Conservation (phyloP, 2,797 vertebrate genomes). For the Centropyge bicolor region DNA sequence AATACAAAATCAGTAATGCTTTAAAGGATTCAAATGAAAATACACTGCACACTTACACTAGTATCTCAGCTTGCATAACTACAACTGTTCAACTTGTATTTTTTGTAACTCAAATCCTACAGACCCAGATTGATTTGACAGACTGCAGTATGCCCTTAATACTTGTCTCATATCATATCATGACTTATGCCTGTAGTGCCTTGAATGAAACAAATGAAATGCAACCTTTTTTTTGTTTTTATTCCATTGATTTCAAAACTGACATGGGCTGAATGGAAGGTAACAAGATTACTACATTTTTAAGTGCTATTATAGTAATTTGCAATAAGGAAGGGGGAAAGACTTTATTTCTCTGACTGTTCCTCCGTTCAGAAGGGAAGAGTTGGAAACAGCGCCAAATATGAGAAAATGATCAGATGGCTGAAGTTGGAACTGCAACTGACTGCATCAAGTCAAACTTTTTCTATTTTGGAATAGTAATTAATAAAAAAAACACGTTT, state of each 20-base stretch:
- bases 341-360: not conserved
- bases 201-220: not conserved
- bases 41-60: not conserved
- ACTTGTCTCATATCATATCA: not conserved
- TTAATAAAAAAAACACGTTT: too few relatives aligned
- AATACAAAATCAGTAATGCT: not conserved
- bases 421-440: too few relatives aligned
- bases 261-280: not conserved
- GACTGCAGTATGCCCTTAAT: not conserved
- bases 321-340: not conserved
- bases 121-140: not conserved
- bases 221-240: not conserved
- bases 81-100: not conserved
- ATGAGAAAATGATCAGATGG: too few relatives aligned
- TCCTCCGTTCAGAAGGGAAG: not conserved
- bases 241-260: not conserved
- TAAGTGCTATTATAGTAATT: not conserved
- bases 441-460: too few relatives aligned
- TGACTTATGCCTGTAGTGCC: not conserved
- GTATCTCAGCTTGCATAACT: not conserved
- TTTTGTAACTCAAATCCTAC: not conserved
- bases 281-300: rapidly evolving
- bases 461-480: too few relatives aligned
- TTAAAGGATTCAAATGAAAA: constrained; percentile 8
- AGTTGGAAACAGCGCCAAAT: too few relatives aligned